Evolutionary conservation across 2,888 invertebrate species (phyloP).

Genomic region (Sarcophaga variegata): DNA sequence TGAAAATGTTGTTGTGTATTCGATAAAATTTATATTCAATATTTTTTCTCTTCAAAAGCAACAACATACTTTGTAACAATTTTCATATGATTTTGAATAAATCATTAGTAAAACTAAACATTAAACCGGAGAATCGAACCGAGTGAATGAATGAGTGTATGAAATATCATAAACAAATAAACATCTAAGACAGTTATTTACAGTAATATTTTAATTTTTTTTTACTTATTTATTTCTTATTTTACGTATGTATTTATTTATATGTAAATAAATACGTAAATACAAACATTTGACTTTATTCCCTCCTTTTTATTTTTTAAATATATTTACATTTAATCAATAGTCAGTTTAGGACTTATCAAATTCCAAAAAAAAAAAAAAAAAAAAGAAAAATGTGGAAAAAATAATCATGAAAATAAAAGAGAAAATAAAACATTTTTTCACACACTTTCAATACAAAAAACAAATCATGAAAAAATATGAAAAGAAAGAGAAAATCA

Average conservation of each 20-base stretch:
- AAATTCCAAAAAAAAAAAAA: constrained; percentile 7
- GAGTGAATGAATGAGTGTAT: too few species aligned
- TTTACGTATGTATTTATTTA: constrained; percentile 35
- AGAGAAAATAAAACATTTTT: constrained; percentile 38
- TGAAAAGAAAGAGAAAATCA: not conserved
- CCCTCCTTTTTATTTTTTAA: not conserved
- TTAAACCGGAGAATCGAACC: too few species aligned
- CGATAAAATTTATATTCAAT: too few species aligned
- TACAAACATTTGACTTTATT: not conserved
- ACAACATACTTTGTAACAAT: not conserved
- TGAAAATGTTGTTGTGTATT: too few species aligned
- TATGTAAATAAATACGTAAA: constrained; percentile 26
- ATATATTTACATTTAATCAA: constrained; percentile 45
- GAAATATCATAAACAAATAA: not conserved
- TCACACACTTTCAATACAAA: constrained; percentile 48
- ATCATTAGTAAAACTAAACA: not conserved
- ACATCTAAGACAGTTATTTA: constrained; percentile 42
- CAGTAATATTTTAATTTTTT: constrained; percentile 29
- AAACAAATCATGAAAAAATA: not conserved
- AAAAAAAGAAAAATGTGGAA: constrained; percentile 2
- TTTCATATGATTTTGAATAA: not conserved
- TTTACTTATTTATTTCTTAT: constrained; percentile 23
- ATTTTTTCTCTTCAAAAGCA: too few species aligned
- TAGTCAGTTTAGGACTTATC: constrained; percentile 30
- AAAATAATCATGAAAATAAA: not conserved